Base-by-base conservation (phyloP, 1,140 invertebrate genomes). In the Polypedilum vanderplanki region DNA sequence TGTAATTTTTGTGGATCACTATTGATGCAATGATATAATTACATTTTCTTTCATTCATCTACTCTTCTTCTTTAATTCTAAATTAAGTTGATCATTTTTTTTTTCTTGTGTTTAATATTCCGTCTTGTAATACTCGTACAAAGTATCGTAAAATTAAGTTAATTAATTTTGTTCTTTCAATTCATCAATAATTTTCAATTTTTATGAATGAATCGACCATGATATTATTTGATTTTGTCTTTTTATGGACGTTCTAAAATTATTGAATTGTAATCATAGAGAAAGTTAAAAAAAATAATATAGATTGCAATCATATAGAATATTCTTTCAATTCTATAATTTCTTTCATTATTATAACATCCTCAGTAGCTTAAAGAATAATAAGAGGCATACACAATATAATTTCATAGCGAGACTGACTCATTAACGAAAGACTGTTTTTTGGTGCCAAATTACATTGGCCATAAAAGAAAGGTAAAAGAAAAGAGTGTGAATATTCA, bases 311-410 rank as follows among this genome's bases (percentile, higher is more conserved):
- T 57, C 46, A 57, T 15, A 57, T 1, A 33, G n/a, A 57, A 12
- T 57, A 46, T 46, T n/a, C n/a, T n/a, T n/a, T n/a, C n/a, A n/a
- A n/a, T n/a, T 46, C 41, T 46, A 46, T 46, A 46, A 46, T 46
- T 12, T 33, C 24, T 33, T 57, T 57, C 41, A 46, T 46, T 57
- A 57, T 33, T 33, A 33, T 33, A 33, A 33, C 24, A 33, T 33
- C 24, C 24, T 33, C 24, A 33, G 5, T 33, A 5, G 24, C 24
- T 33, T n/a, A n/a, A 33, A 3, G 24, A 33, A 33, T 33, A 33
- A n/a, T n/a, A n/a, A n/a, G 1, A 33, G n/a, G 46, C 46, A 57
- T 12, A 57, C 9, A 15, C 8, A 46, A 46, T 12, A 46, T 12
- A 46, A 46, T 33, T 33, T 33, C 24, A 33, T 12, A 3, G 15